These are phyloP conservation scores for Loriculus beryllinus DNA, from an alignment of 2,797 vertebrate genomes.

Conservation along the genomic window DNA sequence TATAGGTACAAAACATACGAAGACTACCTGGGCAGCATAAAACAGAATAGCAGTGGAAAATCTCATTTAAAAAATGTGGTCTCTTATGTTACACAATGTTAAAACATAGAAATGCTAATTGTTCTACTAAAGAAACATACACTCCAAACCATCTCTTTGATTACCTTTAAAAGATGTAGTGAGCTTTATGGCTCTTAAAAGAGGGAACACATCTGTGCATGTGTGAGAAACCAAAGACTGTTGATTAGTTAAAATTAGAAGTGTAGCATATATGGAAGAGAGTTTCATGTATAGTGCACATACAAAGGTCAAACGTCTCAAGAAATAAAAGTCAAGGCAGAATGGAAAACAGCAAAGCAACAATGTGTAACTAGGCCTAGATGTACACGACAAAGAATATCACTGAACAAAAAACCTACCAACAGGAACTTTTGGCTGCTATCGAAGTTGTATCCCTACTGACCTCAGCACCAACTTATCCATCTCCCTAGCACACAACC, in stretches of 20 bases:
- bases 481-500: background rate
- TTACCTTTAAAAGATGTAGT: background rate
- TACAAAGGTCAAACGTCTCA: background rate
- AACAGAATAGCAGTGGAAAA: background rate
- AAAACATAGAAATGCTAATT: background rate
- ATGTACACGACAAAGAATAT: background rate
- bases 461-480: background rate
- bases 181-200: background rate
- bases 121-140: background rate
- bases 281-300: background rate
- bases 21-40: background rate
- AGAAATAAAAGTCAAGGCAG: background rate
- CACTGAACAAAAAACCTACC: background rate
- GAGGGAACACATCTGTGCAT: background rate
- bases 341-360: background rate
- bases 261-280: background rate
- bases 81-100: accelerated
- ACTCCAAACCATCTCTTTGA: background rate
- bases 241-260: background rate
- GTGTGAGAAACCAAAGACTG: background rate
- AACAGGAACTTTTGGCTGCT: background rate
- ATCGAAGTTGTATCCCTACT: background rate
- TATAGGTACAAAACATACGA: background rate
- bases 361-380: background rate
- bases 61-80: background rate